These are phyloP conservation scores for Polyommatus icarus DNA, from an alignment of 2,888 invertebrate species.

Conservation along the genomic window DNA sequence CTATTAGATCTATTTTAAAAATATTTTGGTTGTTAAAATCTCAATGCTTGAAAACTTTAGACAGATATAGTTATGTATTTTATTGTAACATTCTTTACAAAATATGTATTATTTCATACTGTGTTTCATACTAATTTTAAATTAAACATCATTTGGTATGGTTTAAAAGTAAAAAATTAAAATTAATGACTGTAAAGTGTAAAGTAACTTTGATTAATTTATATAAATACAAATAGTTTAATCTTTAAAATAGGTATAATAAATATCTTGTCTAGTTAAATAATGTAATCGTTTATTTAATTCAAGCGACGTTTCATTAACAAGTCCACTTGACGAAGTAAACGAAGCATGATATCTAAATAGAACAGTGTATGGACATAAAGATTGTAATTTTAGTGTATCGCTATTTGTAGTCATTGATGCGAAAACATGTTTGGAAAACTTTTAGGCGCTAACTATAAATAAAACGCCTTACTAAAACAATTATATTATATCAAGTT, in stretches of 20 bases:
- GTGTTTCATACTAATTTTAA: too few relatives aligned
- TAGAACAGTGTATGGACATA: slow-evolving; percentile 10
- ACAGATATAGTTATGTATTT: too few relatives aligned
- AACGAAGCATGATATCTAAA: slow-evolving; percentile 41
- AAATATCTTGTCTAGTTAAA: background rate
- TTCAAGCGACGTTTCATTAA: background rate
- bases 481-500: too few relatives aligned
- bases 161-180: too few relatives aligned
- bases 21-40: background rate
- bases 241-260: background rate
- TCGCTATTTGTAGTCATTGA: background rate
- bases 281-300: background rate
- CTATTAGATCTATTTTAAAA: background rate
- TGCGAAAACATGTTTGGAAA: background rate
- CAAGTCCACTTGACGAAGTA: slow-evolving; percentile 34
- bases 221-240: background rate
- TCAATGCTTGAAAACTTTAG: too few relatives aligned
- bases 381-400: background rate
- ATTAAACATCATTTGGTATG: too few relatives aligned
- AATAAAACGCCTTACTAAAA: background rate
- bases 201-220: too few relatives aligned
- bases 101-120: too few relatives aligned
- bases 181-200: too few relatives aligned
- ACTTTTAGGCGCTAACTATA: background rate
- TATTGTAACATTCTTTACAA: too few relatives aligned